Conservation (phyloP, 2,113 vertebrate genomes). For the Toxotes chatareus region DNA sequence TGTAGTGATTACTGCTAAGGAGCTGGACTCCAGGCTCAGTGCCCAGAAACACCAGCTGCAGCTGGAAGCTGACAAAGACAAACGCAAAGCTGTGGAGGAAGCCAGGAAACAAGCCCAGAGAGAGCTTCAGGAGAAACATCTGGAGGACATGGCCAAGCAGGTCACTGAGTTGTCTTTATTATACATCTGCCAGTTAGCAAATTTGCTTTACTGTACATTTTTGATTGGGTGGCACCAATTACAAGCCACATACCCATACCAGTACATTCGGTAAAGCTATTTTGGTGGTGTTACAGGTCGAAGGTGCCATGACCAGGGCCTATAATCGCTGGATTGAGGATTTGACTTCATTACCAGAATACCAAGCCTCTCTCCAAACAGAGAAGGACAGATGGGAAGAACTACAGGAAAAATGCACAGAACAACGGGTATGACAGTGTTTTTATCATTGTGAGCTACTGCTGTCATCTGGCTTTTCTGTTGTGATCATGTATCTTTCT, state of each 20-base stretch:
- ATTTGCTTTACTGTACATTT: neutral
- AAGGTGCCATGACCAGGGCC: conserved; percentile 89
- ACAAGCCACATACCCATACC: neutral
- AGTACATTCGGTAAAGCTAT: neutral
- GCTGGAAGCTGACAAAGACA: conserved; percentile 80
- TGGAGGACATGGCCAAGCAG: conserved; percentile 87
- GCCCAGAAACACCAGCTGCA: conserved; percentile 77
- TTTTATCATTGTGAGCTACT: neutral
- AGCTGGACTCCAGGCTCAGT: conserved; percentile 75
- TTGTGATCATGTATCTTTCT: neutral
- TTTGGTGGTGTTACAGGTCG: conserved; percentile 83
- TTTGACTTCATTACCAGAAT: conserved; percentile 89
- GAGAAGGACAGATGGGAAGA: conserved; percentile 89
- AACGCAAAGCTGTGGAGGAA: conserved; percentile 76
- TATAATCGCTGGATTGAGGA: conserved; percentile 89
- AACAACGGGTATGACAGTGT: conserved; percentile 81
- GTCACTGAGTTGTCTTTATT: conserved; percentile 70
- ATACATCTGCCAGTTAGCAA: neutral
- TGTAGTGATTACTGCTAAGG: conserved; percentile 52
- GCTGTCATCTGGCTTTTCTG: neutral
- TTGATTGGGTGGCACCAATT: neutral
- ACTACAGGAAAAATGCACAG: conserved; percentile 75
- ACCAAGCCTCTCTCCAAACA: conserved; percentile 85
- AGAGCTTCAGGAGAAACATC: conserved; percentile 84
- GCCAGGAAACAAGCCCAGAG: conserved; percentile 79